Evolutionary conservation across 2,797 vertebrate species (phyloP).

Genomic region (Limosa lapponica): DNA sequence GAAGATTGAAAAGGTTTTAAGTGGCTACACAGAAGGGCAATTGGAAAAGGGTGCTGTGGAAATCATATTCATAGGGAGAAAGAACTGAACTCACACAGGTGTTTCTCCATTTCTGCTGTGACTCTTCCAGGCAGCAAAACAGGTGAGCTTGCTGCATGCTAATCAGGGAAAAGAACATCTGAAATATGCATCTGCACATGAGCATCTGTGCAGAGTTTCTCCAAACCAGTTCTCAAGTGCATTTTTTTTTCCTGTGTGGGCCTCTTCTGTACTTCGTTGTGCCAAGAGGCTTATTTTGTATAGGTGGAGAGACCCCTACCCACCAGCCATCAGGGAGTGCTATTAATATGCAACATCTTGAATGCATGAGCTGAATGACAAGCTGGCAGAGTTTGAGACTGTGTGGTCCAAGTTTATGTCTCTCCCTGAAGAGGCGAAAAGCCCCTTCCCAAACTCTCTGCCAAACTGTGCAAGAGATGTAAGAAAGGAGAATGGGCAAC

Average conservation of each 20-base stretch:
- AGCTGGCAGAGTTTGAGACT: slow-evolving; percentile 57
- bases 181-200: slow-evolving; percentile 71
- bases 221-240: slow-evolving; percentile 52
- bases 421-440: slow-evolving; percentile 37
- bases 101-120: slow-evolving; percentile 38
- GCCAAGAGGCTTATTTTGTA: slow-evolving; percentile 43
- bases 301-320: slow-evolving; percentile 59
- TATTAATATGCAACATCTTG: slow-evolving; percentile 57
- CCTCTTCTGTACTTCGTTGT: slow-evolving; percentile 47
- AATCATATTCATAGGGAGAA: slow-evolving; percentile 24
- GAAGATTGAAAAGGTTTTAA: background rate
- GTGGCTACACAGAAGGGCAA: background rate
- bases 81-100: slow-evolving; percentile 45
- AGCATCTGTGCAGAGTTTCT: slow-evolving; percentile 69
- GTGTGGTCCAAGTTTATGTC: slow-evolving; percentile 59
- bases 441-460: slow-evolving; percentile 37
- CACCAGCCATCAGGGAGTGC: slow-evolving; percentile 55
- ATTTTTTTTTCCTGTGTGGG: slow-evolving; percentile 12
- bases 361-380: slow-evolving; percentile 65
- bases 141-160: slow-evolving; percentile 69
- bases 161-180: slow-evolving; percentile 59
- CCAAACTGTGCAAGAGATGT: slow-evolving; percentile 39
- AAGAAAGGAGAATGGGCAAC: slow-evolving; percentile 10
- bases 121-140: slow-evolving; percentile 59
- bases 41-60: background rate